Evolutionary conservation across 2,113 vertebrate genomes (phyloP).

Genomic region (Prinia subflava): DNA sequence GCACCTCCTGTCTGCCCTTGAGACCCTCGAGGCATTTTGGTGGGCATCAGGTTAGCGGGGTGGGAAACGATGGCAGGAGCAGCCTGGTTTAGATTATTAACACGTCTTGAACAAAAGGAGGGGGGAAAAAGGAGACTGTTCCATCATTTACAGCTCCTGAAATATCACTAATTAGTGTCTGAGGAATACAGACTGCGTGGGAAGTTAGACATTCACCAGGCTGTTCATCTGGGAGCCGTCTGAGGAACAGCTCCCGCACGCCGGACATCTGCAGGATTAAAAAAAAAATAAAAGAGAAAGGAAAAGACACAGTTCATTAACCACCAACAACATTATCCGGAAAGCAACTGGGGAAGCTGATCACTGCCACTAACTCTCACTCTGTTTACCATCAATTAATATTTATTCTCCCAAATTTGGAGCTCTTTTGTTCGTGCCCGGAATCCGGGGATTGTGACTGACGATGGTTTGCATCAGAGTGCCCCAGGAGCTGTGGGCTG

Average conservation of each 20-base stretch:
- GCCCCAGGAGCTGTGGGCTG: not conserved
- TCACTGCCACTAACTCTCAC: conserved; percentile 21
- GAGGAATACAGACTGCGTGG: conserved; percentile 54
- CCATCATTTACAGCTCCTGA: conserved; percentile 17
- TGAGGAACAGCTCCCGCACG: not conserved
- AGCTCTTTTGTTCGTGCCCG: not conserved
- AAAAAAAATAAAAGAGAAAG: not conserved
- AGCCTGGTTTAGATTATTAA: not conserved
- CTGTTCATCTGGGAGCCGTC: conserved; percentile 34
- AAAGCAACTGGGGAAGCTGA: conserved; percentile 42
- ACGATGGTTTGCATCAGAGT: not conserved
- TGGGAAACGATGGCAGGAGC: not conserved
- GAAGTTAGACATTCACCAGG: conserved; percentile 37
- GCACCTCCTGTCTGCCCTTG: not conserved
- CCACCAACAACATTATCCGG: not conserved
- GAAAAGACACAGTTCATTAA: conserved; percentile 33
- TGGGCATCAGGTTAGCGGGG: not conserved
- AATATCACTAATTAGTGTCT: conserved; percentile 56
- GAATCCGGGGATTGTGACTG: not conserved
- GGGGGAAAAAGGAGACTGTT: not conserved
- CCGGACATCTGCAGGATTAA: conserved; percentile 30
- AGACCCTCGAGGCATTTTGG: not conserved
- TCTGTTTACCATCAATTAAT: conserved; percentile 52
- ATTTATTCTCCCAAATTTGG: not conserved
- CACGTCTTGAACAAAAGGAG: not conserved